These are phyloP conservation scores for Brenthis daphne DNA, from an alignment of 2,888 invertebrate genomes.

Conservation along the genomic window DNA sequence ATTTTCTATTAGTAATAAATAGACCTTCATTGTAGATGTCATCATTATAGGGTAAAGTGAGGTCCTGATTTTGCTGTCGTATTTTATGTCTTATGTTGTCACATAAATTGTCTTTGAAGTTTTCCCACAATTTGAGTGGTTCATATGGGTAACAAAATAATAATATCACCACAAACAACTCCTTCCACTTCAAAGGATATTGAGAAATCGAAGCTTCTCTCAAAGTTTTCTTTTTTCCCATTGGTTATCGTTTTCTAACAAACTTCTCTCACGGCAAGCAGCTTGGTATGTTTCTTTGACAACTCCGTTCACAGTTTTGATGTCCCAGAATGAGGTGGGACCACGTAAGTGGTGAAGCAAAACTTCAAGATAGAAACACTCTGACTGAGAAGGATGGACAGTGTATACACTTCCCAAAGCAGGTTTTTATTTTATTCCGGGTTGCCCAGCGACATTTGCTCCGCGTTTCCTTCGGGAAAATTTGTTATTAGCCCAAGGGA, in stretches of 20 bases:
- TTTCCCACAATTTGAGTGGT: conserved; percentile 25
- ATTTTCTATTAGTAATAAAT: conserved; percentile 37
- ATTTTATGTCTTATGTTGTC: conserved; percentile 29
- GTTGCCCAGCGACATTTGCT: background rate
- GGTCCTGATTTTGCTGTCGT: conserved; percentile 34
- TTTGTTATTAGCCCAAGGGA: conserved; percentile 2
- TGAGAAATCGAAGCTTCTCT: conserved; percentile 34
- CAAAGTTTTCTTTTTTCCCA: conserved; percentile 28
- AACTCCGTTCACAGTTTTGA: conserved; percentile 43
- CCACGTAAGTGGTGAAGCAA: conserved; percentile 41
- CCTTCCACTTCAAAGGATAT: conserved; percentile 33
- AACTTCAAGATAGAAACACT: conserved; percentile 45
- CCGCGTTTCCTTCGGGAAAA: background rate
- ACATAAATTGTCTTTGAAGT: conserved; percentile 23
- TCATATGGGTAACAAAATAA: conserved; percentile 39
- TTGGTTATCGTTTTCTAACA: conserved; percentile 27
- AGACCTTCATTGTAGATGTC: conserved; percentile 7
- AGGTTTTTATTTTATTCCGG: conserved; percentile 4
- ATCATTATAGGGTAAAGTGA: conserved; percentile 14
- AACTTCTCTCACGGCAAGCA: conserved; percentile 39
- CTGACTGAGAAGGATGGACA: conserved; percentile 38
- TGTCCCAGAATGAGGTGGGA: conserved; percentile 43
- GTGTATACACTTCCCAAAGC: conserved; percentile 46
- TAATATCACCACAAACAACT: conserved; percentile 43
- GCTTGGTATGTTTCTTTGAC: conserved; percentile 40